Evolutionary conservation across 2,888 invertebrate species (phyloP).

Genomic region (Agrochola macilenta): DNA sequence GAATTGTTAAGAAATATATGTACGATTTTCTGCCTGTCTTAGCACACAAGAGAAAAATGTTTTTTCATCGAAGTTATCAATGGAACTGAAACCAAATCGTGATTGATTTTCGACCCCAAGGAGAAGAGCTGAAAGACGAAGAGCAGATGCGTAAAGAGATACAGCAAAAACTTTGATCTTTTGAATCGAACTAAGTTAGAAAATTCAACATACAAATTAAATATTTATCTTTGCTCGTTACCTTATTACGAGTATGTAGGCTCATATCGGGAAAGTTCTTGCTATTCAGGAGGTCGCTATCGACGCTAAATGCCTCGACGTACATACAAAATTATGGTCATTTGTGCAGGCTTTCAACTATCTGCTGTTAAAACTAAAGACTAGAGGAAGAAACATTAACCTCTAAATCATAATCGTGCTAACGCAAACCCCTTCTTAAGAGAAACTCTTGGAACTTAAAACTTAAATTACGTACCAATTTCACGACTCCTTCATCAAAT

Average conservation of each 20-base stretch:
- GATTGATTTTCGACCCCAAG: background rate
- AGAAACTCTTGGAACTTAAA: background rate
- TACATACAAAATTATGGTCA: too few relatives aligned
- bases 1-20: background rate
- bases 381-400: background rate
- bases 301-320: too few relatives aligned
- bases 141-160: background rate
- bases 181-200: background rate
- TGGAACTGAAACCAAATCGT: background rate
- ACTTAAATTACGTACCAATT: constrained; percentile 11
- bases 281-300: too few relatives aligned
- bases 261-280: background rate
- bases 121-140: too few relatives aligned
- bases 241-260: too few relatives aligned
- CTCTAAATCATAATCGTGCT: background rate
- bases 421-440: background rate
- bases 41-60: background rate
- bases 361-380: background rate
- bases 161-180: background rate
- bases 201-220: background rate
- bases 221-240: background rate
- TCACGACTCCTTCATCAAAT: constrained; percentile 37
- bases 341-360: background rate
- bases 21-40: background rate
- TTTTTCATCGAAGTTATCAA: background rate